These are phyloP conservation scores for Phalacrocorax aristotelis DNA, from an alignment of 2,113 vertebrate species.

Conservation along the genomic window DNA sequence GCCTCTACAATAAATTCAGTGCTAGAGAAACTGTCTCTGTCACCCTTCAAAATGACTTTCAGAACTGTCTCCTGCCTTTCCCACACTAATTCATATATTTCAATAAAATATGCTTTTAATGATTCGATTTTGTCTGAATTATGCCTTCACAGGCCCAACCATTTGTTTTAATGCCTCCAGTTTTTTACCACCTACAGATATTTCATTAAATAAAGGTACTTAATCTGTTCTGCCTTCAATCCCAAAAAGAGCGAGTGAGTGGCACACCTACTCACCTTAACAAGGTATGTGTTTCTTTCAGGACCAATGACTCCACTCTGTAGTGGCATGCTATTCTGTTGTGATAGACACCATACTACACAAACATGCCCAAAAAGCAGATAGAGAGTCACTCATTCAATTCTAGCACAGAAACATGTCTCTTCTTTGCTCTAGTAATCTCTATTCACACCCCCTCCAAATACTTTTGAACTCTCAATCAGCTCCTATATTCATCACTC, in stretches of 20 bases:
- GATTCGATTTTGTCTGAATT: neutral
- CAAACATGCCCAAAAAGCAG: neutral
- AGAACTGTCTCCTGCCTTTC: neutral
- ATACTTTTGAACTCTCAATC: neutral
- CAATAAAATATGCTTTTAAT: neutral
- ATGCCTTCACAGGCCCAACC: accelerated
- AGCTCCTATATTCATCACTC: neutral
- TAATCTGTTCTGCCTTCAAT: neutral
- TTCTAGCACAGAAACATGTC: accelerated
- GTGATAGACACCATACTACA: neutral
- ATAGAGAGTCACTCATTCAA: neutral
- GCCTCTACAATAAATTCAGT: neutral
- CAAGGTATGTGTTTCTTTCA: neutral
- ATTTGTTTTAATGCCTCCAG: neutral
- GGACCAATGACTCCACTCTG: neutral
- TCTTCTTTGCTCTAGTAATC: neutral
- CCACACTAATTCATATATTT: neutral
- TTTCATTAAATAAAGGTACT: neutral
- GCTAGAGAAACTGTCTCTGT: neutral
- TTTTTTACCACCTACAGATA: neutral
- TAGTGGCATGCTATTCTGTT: neutral
- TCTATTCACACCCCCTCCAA: neutral
- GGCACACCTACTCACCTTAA: neutral
- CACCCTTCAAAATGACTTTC: neutral
- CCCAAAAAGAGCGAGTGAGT: neutral